A percentile compares a stretch with the other conserved stretches of the same genome.
Evolutionary conservation across 2,888 invertebrate species (phyloP).

Genomic region (Tribolium freemani): DNA sequence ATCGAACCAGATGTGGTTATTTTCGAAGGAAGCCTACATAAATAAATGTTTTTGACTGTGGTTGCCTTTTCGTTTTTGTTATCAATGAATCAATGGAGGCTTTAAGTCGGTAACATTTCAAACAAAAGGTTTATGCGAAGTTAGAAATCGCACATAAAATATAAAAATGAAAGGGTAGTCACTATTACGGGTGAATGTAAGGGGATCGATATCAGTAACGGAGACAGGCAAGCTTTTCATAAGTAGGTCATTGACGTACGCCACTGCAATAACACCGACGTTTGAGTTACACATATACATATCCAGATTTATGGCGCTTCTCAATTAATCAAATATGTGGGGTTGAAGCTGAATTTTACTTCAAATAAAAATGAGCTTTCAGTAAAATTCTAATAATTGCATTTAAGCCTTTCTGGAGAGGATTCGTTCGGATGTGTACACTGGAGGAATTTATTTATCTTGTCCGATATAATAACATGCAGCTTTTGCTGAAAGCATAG

Average conservation of each 20-base stretch:
- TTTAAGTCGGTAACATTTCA: neutral
- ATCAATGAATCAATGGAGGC: neutral
- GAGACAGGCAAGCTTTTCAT: slow-evolving; percentile 34
- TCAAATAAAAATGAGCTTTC: neutral
- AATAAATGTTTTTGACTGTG: neutral
- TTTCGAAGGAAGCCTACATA: neutral
- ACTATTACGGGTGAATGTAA: slow-evolving; percentile 29
- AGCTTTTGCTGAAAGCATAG: neutral
- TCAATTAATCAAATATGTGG: neutral
- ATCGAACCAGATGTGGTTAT: neutral
- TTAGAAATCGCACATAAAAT: slow-evolving; percentile 28
- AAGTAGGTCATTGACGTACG: slow-evolving; percentile 45
- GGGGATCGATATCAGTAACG: slow-evolving; percentile 41
- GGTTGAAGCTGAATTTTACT: neutral
- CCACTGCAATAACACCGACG: slow-evolving; percentile 30
- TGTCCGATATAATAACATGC: neutral
- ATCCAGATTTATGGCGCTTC: neutral
- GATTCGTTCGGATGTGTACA: too few relatives aligned
- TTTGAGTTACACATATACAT: neutral
- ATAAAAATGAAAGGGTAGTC: slow-evolving; percentile 38
- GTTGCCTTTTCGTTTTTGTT: neutral
- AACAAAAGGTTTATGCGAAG: slow-evolving; percentile 15
- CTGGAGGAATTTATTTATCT: neutral
- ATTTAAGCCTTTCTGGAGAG: neutral
- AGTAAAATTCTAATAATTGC: neutral